Evolutionary conservation across 2,113 vertebrate species (phyloP), one percentile per base, ranked within the genome.

Genomic region (Cinclus mexicanus): DNA sequence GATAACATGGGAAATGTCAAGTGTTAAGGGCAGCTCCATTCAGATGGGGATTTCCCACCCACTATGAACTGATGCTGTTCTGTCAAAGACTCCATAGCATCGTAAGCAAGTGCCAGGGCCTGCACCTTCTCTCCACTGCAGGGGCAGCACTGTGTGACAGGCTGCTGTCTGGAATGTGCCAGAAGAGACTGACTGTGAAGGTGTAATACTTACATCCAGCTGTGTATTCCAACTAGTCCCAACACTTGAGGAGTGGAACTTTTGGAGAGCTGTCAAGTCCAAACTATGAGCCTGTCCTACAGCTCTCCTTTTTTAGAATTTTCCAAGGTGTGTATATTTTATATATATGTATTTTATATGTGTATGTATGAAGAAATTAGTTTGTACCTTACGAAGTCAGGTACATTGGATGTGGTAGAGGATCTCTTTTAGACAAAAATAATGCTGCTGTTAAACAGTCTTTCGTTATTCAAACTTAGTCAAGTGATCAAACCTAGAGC

Each of bases 1-100:
- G 15, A 12, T 10, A 44, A 28, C 2, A 67, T 8, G 9, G 68
- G 44, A 63, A 64, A 24, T 7, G 29, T 7, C 44, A n/a, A 84
- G 14, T 21, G n/a, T 29, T 2, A 5, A 49, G 35, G 75, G 67
- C 61, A 68, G 57, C 75, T 39, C 33, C 6, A 4, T 60, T 42
- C 79, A 56, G 24, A 9, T 18, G 24, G 21, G 39, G 2, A 47
- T 12, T 52, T 63, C 57, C 22, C 41, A 47, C 28, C 37, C 47
- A 3, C 10, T 15, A 46, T 4, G 16, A 78, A 44, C 17, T 4
- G 18, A 4, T 11, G 46, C 52, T 70, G 11, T n/a, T 82, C 25
- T 42, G 13, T 20, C 3, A 10, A 46, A 53, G 31, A 14, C 9
- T 3, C 3, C 2, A 22, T 0, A 29, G 67, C 68, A 37, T 5